Base-by-base conservation (phyloP, 1,140 invertebrate genomes). In the Antheraea pernyi region DNA sequence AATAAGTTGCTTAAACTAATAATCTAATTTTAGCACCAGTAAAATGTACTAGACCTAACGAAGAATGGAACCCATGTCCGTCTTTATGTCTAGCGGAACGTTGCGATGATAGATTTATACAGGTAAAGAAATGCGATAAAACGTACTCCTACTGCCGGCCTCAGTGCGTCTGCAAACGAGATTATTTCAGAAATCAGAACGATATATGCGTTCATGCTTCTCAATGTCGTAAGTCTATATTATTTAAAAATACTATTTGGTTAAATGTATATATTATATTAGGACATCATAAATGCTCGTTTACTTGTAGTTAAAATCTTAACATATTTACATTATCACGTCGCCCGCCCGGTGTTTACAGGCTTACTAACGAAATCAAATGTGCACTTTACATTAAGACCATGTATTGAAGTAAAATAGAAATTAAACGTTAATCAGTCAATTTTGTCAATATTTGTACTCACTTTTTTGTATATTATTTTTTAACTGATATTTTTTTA, bases 41-140 rank as follows among this genome's bases (percentile, higher is more conserved):
- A 19, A 75, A 81, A n/a, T 85, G 82, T 39, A 80, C 78, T 11
- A 70, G 78, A 67, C 72, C 69, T 5, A 79, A 83, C 46, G 82
- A 86, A 72, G 70, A 71, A 22, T 85, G 81, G 81, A 71, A 70
- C 8, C 13, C 68, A 0, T 79, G 79, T 64, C 46, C 46, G 16
- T 75, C 68, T 16, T 59, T 66, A 0, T 83, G 82, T 48, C 70
- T 77, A n/a, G 71, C 71, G 8, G 81, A 85, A 13, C 46, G 46
- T 7, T 85, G 80, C 61, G 65, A 70, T 19, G 76, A 81, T 30
- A 59, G 67, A n/a, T 62, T 65, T 53, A 30, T 16, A 30, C 19
- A 63, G 7, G n/a, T 10, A 53, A 53, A 10, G 6, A 42, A 61
- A 19, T 68, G 59, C 37, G 18, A 65, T 19, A 60, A 42, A 39